Percentiles rank a stretch among this genome's conserved stretches.
phyloP scores from a whole-genome alignment of 2,797 vertebrate species.

The Falco columbarius region DNA sequence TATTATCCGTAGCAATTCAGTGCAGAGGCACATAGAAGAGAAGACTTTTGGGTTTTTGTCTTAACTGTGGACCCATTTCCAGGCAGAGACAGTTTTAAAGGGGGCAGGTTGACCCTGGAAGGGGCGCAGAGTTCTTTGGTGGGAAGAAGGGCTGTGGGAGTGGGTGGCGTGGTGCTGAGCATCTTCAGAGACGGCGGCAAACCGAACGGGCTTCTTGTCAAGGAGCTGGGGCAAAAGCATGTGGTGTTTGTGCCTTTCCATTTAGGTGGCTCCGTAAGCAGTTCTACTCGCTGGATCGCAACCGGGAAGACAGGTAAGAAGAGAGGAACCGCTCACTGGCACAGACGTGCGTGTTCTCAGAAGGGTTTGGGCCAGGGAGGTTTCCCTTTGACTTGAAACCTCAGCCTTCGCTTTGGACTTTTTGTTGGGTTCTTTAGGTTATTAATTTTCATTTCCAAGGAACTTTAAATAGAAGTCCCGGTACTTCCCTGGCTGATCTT shows the following conservation, averaged over 20 bases:
- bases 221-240: background rate
- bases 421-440: background rate
- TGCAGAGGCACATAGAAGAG: background rate
- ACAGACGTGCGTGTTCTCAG: fast-evolving
- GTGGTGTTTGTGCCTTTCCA: background rate
- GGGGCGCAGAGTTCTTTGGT: background rate
- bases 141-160: background rate
- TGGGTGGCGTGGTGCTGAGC: fast-evolving
- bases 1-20: background rate
- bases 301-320: conserved; percentile 92
- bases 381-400: background rate
- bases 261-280: conserved; percentile 96
- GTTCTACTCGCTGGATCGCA: conserved; percentile 94
- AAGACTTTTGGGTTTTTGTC: background rate
- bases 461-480: background rate
- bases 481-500: background rate
- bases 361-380: background rate
- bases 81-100: background rate
- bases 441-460: background rate
- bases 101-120: background rate
- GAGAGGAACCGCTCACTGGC: background rate
- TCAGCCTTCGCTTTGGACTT: background rate
- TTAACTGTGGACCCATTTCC: background rate
- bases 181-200: background rate
- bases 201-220: fast-evolving